Base-by-base conservation (phyloP, 1,140 invertebrate species). In the Pteromalus puparum region DNA sequence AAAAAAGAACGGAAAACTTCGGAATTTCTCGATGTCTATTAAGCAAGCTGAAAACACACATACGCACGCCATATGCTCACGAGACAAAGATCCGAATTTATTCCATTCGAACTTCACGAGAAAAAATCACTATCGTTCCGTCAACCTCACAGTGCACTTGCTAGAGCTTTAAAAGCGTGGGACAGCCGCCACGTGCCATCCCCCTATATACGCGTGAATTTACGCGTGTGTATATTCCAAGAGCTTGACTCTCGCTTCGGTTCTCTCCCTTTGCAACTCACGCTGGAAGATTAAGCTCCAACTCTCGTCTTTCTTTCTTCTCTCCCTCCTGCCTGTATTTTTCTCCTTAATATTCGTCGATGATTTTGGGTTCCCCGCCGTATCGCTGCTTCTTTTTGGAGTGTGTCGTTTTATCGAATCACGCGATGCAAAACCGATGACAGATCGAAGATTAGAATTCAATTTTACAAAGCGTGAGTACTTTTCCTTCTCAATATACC, bases 171-270 rank as follows among this genome's bases (percentile, higher is more conserved):
- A 77, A 86, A 86, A 89, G 86, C 89, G 89, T 91, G 91, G 87
- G 90, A 92, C 87, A 88, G 81, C 83, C 86, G 87, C 86, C 90
- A 91, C 88, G 89, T 91, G 90, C 87, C 87, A 86, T 88, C 85
- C 76, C 85, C 77, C 82, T 81, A 72, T 1, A 13, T 18, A 53
- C 18, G 65, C 84, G 82, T 85, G 88, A 88, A 90, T 91, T 90
- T 88, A 90, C 87, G 88, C 88, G 85, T 53, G 65, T 84, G 80
- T 84, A 87, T 18, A 7, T 21, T 15, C 48, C 53, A 61, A 61
- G 10, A 70, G 68, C 68, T 70, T 70, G 65, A 28, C 65, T 38
- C 65, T 26, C 34, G 28, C 86, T 88, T 87, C 86, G 81, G 76
- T 85, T 85, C 81, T 87, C 72, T 86, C 82, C 83, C 84, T 85